Percentiles rank a stretch among this genome's conserved stretches.
phyloP scores from a whole-genome alignment of 2,797 vertebrate species.

The Vespertilio murinus region DNA sequence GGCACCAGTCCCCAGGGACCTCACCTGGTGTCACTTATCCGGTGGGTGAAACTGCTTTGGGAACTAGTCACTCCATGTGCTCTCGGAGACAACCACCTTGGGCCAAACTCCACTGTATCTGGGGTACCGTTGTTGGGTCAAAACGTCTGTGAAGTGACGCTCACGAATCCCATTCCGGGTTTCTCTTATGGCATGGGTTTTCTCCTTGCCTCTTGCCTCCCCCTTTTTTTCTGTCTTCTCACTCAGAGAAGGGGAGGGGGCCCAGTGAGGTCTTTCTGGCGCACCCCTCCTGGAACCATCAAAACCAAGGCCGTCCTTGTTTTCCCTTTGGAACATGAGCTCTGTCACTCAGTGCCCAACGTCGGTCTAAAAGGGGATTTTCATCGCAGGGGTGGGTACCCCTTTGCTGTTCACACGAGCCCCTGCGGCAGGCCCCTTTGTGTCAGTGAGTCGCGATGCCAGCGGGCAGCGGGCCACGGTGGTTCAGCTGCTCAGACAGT shows the following conservation, averaged over 20 bases:
- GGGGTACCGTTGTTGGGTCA: background rate
- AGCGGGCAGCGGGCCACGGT: rapidly evolving
- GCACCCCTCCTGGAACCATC: rapidly evolving
- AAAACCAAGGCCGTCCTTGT: background rate
- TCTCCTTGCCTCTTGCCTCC: no score
- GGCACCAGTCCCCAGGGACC: rapidly evolving
- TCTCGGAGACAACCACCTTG: rapidly evolving
- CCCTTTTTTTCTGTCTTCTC: background rate
- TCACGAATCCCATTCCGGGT: background rate
- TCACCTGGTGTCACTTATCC: background rate
- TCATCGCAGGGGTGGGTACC: rapidly evolving
- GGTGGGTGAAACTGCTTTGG: background rate
- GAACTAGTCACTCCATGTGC: background rate
- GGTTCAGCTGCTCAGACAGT: background rate
- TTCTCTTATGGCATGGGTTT: rapidly evolving
- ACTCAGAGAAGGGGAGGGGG: no score
- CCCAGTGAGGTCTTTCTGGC: background rate
- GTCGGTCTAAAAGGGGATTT: background rate
- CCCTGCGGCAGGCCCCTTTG: background rate
- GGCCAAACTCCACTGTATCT: no score
- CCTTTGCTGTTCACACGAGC: background rate
- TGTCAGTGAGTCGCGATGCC: background rate
- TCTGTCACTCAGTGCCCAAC: background rate
- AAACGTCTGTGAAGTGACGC: rapidly evolving
- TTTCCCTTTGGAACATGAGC: background rate